A percentile compares a stretch with the other conserved stretches of the same genome.
These are phyloP conservation scores for Leptestheria dahalacensis DNA, from an alignment of 1,140 invertebrate species.

Conservation along the genomic window DNA sequence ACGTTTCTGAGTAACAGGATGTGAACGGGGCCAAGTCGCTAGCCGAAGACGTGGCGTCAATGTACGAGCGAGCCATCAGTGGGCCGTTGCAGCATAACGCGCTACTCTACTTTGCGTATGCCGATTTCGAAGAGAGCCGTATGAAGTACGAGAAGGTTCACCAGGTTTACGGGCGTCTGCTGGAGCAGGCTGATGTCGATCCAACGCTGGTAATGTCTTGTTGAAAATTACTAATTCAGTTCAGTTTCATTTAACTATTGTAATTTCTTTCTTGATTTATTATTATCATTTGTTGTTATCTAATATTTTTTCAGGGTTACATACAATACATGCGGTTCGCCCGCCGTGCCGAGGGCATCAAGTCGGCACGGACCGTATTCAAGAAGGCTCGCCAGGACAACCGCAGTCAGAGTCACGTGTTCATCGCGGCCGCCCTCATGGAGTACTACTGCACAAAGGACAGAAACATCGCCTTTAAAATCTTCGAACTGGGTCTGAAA, in stretches of 20 bases:
- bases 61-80: constrained; percentile 79
- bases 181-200: constrained; percentile 78
- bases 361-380: constrained; percentile 84
- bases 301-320: constrained; percentile 48
- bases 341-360: constrained; percentile 90
- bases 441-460: constrained; percentile 99
- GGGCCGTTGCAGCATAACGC: constrained; percentile 79
- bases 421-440: constrained; percentile 91
- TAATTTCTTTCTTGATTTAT: background rate
- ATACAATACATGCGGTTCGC: constrained; percentile 99
- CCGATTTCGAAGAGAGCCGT: constrained; percentile 94
- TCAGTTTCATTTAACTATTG: background rate
- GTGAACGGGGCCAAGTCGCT: constrained; percentile 79
- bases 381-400: constrained; percentile 86
- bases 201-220: constrained; percentile 62
- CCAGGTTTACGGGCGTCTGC: constrained; percentile 83
- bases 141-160: constrained; percentile 96
- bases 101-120: constrained; percentile 92
- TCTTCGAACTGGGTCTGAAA: constrained; percentile 95
- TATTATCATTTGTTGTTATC: background rate
- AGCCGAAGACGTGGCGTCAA: constrained; percentile 80
- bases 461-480: constrained; percentile 93
- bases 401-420: constrained; percentile 77
- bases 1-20: too few relatives aligned
- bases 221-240: background rate